Evolutionary conservation across 2,113 vertebrate genomes (phyloP).

Genomic region (Synodontis membranacea): DNA sequence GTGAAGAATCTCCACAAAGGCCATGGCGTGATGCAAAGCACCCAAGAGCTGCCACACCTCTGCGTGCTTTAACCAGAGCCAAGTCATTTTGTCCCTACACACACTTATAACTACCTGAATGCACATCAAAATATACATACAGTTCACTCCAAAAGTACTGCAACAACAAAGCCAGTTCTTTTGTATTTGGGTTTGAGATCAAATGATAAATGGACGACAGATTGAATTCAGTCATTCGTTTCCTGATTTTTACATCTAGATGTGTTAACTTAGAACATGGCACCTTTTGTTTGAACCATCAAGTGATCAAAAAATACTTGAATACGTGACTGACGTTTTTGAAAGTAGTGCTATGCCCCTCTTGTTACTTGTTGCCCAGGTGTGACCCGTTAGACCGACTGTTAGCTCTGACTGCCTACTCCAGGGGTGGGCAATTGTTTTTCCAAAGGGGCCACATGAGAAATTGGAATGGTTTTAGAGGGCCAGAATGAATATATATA

Average conservation of each 20-base stretch:
- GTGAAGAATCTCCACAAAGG: conserved; percentile 45
- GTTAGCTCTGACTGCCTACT: neutral
- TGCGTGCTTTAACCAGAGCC: neutral
- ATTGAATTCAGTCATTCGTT: neutral
- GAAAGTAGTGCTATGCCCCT: neutral
- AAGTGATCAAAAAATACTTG: neutral
- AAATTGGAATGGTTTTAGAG: no score
- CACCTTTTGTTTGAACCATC: neutral
- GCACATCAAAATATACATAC: neutral
- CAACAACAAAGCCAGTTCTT: neutral
- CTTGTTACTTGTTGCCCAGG: neutral
- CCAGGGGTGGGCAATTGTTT: no score
- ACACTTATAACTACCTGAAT: neutral
- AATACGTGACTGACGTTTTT: neutral
- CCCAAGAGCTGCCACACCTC: neutral
- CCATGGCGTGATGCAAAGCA: neutral
- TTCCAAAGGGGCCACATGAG: no score
- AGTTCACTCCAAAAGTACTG: neutral
- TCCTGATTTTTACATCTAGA: neutral
- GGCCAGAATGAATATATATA: no score
- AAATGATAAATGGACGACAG: neutral
- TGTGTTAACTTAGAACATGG: no score
- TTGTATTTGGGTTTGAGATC: neutral
- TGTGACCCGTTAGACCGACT: neutral
- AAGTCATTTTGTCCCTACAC: neutral